Evolutionary conservation across 2,888 invertebrate species (phyloP).

Genomic region (Chirona hameri): DNA sequence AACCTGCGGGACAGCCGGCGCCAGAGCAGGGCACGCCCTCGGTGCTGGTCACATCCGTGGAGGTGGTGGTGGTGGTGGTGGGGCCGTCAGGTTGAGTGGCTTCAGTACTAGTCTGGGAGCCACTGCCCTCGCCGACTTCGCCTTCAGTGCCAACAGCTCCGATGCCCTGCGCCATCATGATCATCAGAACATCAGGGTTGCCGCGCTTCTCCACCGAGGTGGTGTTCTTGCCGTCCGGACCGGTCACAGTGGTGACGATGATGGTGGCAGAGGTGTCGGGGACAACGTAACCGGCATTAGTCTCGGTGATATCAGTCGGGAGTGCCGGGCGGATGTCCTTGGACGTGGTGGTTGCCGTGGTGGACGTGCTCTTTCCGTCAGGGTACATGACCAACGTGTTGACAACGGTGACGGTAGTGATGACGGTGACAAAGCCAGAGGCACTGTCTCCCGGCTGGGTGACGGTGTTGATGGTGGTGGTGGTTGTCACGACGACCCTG

Average conservation of each 20-base stretch:
- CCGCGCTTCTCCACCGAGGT: background rate
- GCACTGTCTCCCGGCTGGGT: background rate
- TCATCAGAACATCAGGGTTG: too few species aligned
- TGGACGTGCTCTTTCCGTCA: background rate
- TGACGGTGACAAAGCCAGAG: background rate
- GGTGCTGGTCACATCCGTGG: background rate
- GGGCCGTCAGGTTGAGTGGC: background rate
- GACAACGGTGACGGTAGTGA: background rate
- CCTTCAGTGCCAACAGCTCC: background rate
- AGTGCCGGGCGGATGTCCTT: background rate
- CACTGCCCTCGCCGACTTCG: background rate
- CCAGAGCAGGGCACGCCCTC: background rate
- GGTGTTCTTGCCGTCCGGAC: background rate
- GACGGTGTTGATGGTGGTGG: background rate
- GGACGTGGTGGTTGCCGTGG: background rate
- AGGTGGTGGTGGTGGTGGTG: constrained; percentile 2
- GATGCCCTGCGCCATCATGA: too few species aligned
- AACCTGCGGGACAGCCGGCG: background rate
- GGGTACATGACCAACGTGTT: background rate
- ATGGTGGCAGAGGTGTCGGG: background rate
- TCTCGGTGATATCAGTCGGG: too few species aligned
- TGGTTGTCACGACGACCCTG: background rate
- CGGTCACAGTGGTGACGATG: background rate
- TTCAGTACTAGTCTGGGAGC: too few species aligned
- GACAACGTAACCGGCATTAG: too few species aligned